Evolutionary conservation across 2,888 invertebrate species (phyloP), one percentile per base, ranked within the genome.

Genomic region (Macrosoma leucophasiata): DNA sequence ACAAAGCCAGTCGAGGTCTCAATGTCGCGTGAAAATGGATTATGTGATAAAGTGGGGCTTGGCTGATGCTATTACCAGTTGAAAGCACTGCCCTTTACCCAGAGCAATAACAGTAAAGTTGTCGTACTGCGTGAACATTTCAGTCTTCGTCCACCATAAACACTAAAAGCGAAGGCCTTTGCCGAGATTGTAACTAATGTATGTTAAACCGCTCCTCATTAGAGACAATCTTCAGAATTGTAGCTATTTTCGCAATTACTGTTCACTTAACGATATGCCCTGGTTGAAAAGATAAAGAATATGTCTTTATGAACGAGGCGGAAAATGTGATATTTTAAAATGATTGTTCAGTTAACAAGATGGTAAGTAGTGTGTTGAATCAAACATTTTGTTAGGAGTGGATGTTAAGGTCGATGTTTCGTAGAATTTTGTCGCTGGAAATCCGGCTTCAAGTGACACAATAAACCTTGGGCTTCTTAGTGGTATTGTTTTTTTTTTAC

Each of bases 1-100:
- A 14, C 30, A 17, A 9, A 23, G 30, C 27, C 20, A 15, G 20
- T 29, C 31, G 20, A 29, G 33, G 28, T 19, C 30, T 32, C 37
- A 38, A 33, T 38, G 30, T 32, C 40, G 24, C 33, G 33, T 39
- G 32, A 36, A 46, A 43, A 43, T 39, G 40, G 40, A 42, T 40
- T 40, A 39, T 21, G 32, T 26, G 38, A 29, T 33, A 25, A 34
- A 29, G 27, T 18, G 28, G 39, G 35, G 30, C n/a, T 36, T 30
- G 36, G 28, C 39, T 29, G 34, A 30, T 12, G 30, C 30, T 40
- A 31, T 36, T 29, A 28, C 33, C 7, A 20, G 20, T 30, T 24
- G 14, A 40, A 40, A 40, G 30, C 36, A 24, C 33, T 33, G 36
- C 33, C 36, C 36, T 30, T 29, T 32, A 22, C 29, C 15, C 22